phyloP scores from a whole-genome alignment of 92 coral and sea anemone species.

The Porites rus region DNA sequence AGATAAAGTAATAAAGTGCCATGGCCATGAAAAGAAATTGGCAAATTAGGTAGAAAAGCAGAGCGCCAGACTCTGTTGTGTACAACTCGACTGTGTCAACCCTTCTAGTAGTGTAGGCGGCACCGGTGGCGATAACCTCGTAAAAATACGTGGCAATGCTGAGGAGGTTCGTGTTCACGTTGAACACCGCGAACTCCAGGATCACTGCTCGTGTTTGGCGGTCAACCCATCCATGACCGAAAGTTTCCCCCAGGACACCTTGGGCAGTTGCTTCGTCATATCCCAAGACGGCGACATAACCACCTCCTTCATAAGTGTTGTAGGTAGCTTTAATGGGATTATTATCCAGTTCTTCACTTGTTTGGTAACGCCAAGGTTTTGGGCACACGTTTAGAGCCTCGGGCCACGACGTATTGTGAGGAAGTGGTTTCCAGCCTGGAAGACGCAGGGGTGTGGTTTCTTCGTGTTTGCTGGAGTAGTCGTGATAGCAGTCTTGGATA shows the following conservation, averaged over 20 bases:
- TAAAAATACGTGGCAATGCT: slow-evolving; percentile 48
- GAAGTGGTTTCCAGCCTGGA: slow-evolving; percentile 53
- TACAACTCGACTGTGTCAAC: slow-evolving; percentile 50
- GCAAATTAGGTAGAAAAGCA: slow-evolving; percentile 45
- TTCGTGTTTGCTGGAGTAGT: slow-evolving; percentile 32
- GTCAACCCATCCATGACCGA: slow-evolving; percentile 59
- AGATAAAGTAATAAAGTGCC: slow-evolving; percentile 36
- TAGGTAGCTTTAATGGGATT: slow-evolving; percentile 27
- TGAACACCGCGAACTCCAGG: slow-evolving; percentile 60
- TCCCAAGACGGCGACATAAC: slow-evolving; percentile 56
- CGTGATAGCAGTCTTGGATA: slow-evolving; percentile 17
- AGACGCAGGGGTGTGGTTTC: slow-evolving; percentile 36
- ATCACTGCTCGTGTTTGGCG: slow-evolving; percentile 61
- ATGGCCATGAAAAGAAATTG: slow-evolving; percentile 53
- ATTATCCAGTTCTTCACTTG: slow-evolving; percentile 15
- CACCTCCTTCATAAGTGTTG: slow-evolving; percentile 50
- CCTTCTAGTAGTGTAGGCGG: slow-evolving; percentile 31
- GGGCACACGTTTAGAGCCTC: slow-evolving; percentile 53
- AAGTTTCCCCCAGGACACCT: slow-evolving; percentile 34
- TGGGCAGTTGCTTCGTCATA: slow-evolving; percentile 56
- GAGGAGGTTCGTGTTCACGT: slow-evolving; percentile 55
- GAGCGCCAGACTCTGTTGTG: slow-evolving; percentile 51
- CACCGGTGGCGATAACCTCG: slow-evolving; percentile 57
- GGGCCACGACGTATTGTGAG: slow-evolving; percentile 44
- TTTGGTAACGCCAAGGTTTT: slow-evolving; percentile 58